Base-by-base conservation (phyloP, 2,888 invertebrate genomes). In the Platynereis dumerilii region DNA sequence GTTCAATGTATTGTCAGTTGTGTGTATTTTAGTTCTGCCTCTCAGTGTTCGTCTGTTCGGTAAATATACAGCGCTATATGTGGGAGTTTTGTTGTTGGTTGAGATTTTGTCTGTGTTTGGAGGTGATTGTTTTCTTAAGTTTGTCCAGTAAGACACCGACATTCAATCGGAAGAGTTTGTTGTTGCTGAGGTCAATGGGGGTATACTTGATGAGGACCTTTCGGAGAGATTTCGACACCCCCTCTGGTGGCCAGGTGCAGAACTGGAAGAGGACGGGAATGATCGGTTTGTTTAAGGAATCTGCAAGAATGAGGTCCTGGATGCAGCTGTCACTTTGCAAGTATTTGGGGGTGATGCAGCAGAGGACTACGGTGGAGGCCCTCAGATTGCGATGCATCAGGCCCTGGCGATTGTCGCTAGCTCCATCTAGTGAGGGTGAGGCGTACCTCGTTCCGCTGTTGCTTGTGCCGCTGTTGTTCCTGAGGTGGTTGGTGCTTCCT, bases 321-420 rank as follows among this genome's bases (percentile, higher is more conserved):
- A 75, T 74, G 70, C 81, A 82, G 70, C 78, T 80, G 69, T 82
- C 81, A 70, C 79, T 80, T 63, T 81, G 81, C 58, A 82, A 70
- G 71, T 82, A 82, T 68, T 82, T 82, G 10, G 81, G 81, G 3
- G 81, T 82, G 59, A 81, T 76, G 69, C 80, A 80, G 62, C 79
- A 74, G 27, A 82, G 61, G 12, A 82, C 79, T 1, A 78, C 77
- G 0, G 72, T 68, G 0, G 80, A 75, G 0, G 75, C 75, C 58
- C 76, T 78, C 79, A 82, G 80, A 65, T 75, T 78, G 5, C 79
- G 72, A 64, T 80, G 80, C 28, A 81, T 79, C 62, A 78, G 75
- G 12, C 75, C 74, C 68, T 78, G 78, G 42, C 80, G 78, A 2
- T 64, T 58, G 17, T 68, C 69, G 0, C 72, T 67, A 60, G 77